Conservation (phyloP, 2,888 invertebrate genomes). For the Gortyna flavago region DNA sequence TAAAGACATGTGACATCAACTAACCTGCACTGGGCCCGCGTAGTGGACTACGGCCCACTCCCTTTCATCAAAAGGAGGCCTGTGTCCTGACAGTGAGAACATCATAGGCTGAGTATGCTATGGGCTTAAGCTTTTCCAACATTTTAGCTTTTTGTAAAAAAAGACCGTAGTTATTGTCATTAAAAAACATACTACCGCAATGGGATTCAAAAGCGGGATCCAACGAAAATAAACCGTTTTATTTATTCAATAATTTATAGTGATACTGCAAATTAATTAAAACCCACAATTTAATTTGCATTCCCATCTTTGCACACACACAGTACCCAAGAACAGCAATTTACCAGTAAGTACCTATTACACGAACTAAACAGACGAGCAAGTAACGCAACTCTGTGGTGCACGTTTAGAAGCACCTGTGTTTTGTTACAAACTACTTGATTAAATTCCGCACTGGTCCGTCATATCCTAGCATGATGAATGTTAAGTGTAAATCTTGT, state of each 20-base stretch:
- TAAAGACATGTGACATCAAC: too few species aligned
- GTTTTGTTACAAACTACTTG: slow-evolving; percentile 72
- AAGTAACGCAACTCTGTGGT: slow-evolving; percentile 61
- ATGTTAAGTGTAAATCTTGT: slow-evolving; percentile 65
- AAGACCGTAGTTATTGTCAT: not conserved
- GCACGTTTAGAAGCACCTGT: slow-evolving; percentile 73
- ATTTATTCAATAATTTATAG: not conserved
- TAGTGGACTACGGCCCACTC: too few species aligned
- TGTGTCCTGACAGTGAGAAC: too few species aligned
- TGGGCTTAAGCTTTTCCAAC: not conserved
- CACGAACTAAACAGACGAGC: slow-evolving; percentile 62
- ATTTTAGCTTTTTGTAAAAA: not conserved
- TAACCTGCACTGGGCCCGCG: too few species aligned
- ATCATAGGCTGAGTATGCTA: too few species aligned
- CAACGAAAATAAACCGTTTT: too few species aligned
- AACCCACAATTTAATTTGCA: slow-evolving; percentile 14
- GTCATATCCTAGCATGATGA: slow-evolving; percentile 68
- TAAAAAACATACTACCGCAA: not conserved
- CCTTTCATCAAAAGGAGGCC: too few species aligned
- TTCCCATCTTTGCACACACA: slow-evolving; percentile 12
- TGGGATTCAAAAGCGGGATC: too few species aligned
- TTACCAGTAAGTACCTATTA: slow-evolving; percentile 49
- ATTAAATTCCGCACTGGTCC: slow-evolving; percentile 71
- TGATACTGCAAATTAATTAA: slow-evolving; percentile 12
- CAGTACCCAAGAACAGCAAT: slow-evolving; percentile 44